These are phyloP conservation scores for Chaenogobius annularis DNA, from an alignment of 2,113 vertebrate genomes.

Conservation along the genomic window DNA sequence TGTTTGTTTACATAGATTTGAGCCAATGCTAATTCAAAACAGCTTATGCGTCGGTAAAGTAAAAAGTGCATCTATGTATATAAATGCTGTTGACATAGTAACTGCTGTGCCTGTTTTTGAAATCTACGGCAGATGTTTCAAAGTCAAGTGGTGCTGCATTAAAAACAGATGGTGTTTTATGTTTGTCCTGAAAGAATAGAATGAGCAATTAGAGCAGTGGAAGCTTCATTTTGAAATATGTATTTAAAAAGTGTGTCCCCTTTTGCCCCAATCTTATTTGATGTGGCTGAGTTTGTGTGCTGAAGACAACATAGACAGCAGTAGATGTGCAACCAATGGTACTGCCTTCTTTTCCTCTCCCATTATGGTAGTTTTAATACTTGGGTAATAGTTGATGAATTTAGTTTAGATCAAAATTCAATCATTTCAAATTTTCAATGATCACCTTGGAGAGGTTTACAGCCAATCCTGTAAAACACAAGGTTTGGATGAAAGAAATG, in stretches of 20 bases:
- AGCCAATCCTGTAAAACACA: too few relatives aligned
- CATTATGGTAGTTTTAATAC: too few relatives aligned
- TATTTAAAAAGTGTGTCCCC: not conserved
- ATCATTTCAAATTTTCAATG: too few relatives aligned
- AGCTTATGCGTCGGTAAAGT: conserved; percentile 16
- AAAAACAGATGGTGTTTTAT: not conserved
- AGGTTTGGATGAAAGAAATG: too few relatives aligned
- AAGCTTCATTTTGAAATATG: conserved; percentile 12
- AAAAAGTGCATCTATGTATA: conserved; percentile 1
- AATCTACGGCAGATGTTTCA: not conserved
- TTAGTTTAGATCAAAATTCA: too few relatives aligned
- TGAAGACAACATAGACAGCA: not conserved
- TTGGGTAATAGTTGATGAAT: too few relatives aligned
- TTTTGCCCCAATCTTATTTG: not conserved
- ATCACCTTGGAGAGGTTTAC: too few relatives aligned
- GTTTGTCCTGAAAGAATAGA: conserved; percentile 17
- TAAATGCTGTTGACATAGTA: conserved; percentile 9
- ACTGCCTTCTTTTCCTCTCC: too few relatives aligned
- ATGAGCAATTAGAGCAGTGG: conserved; percentile 10
- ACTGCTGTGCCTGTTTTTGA: conserved; percentile 18
- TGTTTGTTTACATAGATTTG: conserved; percentile 50
- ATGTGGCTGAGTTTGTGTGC: conserved; percentile 1
- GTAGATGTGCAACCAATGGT: not conserved
- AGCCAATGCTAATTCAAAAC: conserved; percentile 36
- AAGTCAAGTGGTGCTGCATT: conserved; percentile 18